A percentile compares a stretch with the other conserved stretches of the same genome.
These are phyloP conservation scores for Drosophila percnosoma DNA, from an alignment of 2,888 invertebrate genomes.

Conservation along the genomic window DNA sequence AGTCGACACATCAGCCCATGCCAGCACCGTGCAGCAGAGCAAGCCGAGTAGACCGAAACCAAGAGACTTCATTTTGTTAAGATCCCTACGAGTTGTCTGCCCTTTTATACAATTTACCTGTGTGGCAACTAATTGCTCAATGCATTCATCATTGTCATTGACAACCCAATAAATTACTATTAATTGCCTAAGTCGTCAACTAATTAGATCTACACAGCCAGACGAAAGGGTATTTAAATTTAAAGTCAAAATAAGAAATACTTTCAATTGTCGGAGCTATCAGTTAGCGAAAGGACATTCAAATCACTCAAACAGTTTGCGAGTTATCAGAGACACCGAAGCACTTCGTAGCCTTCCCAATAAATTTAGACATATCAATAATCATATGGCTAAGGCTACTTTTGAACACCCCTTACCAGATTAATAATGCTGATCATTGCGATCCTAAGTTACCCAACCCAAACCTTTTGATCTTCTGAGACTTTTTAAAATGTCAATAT, in stretches of 20 bases:
- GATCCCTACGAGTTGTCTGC: accelerated
- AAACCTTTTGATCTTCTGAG: neutral
- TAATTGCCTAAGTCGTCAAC: neutral
- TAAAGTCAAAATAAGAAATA: neutral
- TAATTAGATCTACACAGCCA: no score
- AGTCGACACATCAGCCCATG: neutral
- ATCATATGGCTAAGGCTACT: accelerated
- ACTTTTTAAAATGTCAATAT: neutral
- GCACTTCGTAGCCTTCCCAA: accelerated
- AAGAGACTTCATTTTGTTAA: constrained; percentile 29
- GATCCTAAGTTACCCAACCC: neutral
- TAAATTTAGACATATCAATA: neutral
- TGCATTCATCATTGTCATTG: constrained; percentile 47
- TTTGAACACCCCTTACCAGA: neutral
- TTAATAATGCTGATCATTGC: neutral
- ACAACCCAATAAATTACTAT: neutral
- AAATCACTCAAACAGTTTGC: neutral
- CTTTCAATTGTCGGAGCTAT: neutral
- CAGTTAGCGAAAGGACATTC: neutral
- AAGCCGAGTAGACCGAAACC: constrained; percentile 1
- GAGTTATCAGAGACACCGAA: neutral
- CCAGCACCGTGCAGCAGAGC: constrained; percentile 11
- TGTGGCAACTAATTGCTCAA: neutral
- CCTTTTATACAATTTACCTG: constrained; percentile 9
- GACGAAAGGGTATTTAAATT: neutral